A percentile compares a stretch with the other conserved stretches of the same genome.
These are phyloP conservation scores for Oncorhynchus tshawytscha DNA, from an alignment of 2,113 vertebrate species.

Conservation along the genomic window DNA sequence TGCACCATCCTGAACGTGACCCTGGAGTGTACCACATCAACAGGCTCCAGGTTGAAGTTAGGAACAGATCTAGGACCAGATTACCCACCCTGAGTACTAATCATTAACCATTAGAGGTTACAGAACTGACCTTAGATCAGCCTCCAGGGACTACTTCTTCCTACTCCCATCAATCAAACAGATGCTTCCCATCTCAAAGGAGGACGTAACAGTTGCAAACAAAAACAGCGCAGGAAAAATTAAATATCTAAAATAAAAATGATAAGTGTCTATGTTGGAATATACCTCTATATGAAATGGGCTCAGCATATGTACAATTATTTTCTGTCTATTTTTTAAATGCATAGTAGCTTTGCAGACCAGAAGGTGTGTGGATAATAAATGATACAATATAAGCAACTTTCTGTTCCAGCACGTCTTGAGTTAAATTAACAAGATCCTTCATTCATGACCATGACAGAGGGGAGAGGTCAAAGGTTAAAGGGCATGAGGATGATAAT, in stretches of 20 bases:
- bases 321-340: constrained; percentile 51
- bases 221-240: constrained; percentile 18
- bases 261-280: constrained; percentile 42
- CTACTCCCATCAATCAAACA: background rate
- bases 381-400: constrained; percentile 76
- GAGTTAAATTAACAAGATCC: constrained; percentile 80
- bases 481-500: constrained; percentile 42
- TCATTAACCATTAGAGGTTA: too few species aligned
- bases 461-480: constrained; percentile 35
- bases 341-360: constrained; percentile 78
- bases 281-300: constrained; percentile 72
- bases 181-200: background rate
- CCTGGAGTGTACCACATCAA: background rate
- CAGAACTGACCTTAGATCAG: too few species aligned
- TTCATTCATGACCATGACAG: constrained; percentile 67
- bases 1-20: too few species aligned
- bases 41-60: background rate
- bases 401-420: constrained; percentile 51
- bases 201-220: constrained; percentile 36
- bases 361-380: constrained; percentile 68
- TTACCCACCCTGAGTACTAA: background rate
- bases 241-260: constrained; percentile 58
- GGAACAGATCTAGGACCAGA: background rate
- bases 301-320: constrained; percentile 72
- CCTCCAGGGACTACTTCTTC: too few species aligned